A percentile compares a stretch with the other conserved stretches of the same genome.
Evolutionary conservation across 2,113 vertebrate genomes (phyloP).

Genomic region (Donacobius atricapilla): DNA sequence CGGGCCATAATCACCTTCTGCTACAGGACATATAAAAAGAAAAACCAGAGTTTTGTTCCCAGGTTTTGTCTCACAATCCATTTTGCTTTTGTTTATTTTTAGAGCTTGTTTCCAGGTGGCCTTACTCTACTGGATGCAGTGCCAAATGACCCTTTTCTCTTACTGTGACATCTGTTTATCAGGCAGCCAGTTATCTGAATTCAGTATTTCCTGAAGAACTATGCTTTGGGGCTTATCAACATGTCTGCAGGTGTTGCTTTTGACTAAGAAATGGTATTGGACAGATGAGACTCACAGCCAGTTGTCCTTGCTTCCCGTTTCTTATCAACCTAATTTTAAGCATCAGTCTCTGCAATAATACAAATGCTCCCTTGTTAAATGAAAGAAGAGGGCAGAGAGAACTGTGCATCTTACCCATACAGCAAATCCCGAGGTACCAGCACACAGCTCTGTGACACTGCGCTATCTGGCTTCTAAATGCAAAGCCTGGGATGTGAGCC

Average conservation of each 20-base stretch:
- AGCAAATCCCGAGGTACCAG: background rate
- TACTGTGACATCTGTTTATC: background rate
- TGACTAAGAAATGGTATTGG: background rate
- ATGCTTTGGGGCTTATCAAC: background rate
- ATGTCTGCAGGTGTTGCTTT: background rate
- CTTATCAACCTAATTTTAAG: background rate
- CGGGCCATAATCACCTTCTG: background rate
- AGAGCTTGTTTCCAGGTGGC: background rate
- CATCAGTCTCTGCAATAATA: background rate
- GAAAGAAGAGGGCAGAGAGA: background rate
- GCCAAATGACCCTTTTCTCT: background rate
- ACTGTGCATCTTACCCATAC: background rate
- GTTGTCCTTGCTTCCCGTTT: background rate
- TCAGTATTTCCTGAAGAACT: background rate
- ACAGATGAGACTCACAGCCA: background rate
- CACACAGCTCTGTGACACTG: fast-evolving
- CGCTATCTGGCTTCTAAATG: background rate
- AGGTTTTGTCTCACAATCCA: background rate
- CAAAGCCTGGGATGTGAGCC: background rate
- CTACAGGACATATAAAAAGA: background rate
- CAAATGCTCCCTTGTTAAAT: background rate
- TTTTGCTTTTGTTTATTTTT: background rate
- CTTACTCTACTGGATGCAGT: background rate
- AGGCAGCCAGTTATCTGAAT: background rate
- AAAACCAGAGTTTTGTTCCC: background rate